Percentiles rank a stretch among this genome's conserved stretches.
Evolutionary conservation across 2,888 invertebrate species (phyloP).

Genomic region (Orthosia incerta): DNA sequence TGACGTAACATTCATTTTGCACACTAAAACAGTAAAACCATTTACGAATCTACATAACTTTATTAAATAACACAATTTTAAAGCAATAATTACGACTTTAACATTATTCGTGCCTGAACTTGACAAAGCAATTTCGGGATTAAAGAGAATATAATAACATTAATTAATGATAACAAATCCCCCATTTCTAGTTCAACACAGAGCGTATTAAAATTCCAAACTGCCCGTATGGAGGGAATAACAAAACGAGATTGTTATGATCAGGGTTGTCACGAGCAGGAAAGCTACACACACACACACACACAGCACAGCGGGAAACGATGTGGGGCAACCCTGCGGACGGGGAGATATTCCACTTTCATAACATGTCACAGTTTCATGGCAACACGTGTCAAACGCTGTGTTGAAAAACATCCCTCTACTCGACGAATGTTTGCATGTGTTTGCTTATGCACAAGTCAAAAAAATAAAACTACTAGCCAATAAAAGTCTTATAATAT

Average conservation of each 20-base stretch:
- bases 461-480: constrained; percentile 10
- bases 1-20: background rate
- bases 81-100: constrained; percentile 42
- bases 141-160: constrained; percentile 55
- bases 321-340: constrained; percentile 71
- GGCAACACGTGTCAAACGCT: constrained; percentile 77
- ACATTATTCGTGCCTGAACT: constrained; percentile 38
- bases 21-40: constrained; percentile 18
- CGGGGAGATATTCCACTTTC: constrained; percentile 71
- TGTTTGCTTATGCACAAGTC: constrained; percentile 66
- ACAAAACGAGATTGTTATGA: constrained; percentile 74
- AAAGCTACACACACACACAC: too few species aligned
- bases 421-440: constrained; percentile 54
- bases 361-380: constrained; percentile 77
- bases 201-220: constrained; percentile 57
- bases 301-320: constrained; percentile 73
- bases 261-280: constrained; percentile 83
- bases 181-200: constrained; percentile 41
- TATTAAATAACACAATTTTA: constrained; percentile 25
- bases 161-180: constrained; percentile 54
- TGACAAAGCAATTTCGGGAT: constrained; percentile 59
- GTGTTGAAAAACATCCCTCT: constrained; percentile 70
- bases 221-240: constrained; percentile 70
- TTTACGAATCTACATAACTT: constrained; percentile 5
- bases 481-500: background rate